A percentile compares a stretch with the other conserved stretches of the same genome.
phyloP scores from a whole-genome alignment of 2,888 invertebrate species.

The Griposia aprilina region DNA sequence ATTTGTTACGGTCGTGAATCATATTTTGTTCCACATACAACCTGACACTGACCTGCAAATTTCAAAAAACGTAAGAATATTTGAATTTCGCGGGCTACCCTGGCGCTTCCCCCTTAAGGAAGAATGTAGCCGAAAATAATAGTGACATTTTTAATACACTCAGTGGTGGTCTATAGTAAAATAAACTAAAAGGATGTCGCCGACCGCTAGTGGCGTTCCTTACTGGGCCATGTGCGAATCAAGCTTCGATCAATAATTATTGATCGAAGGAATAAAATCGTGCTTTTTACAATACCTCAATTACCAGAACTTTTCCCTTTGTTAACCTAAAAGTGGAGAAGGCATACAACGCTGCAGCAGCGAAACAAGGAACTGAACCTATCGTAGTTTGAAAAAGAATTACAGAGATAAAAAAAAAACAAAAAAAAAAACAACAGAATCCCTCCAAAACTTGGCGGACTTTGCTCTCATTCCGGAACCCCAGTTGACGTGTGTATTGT shows the following conservation, averaged over 20 bases:
- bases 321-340: not conserved
- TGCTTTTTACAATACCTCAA: not conserved
- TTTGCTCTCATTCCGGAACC: conserved; percentile 29
- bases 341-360: not conserved
- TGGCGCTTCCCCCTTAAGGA: too few relatives aligned
- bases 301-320: not conserved
- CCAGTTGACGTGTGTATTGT: conserved; percentile 38
- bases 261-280: too few relatives aligned
- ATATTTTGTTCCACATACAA: too few relatives aligned
- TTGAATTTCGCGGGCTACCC: too few relatives aligned
- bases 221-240: too few relatives aligned
- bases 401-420: conserved; percentile 26
- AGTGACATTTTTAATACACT: too few relatives aligned
- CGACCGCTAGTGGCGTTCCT: not conserved
- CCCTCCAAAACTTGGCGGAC: conserved; percentile 13
- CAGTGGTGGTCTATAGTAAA: not conserved
- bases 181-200: not conserved
- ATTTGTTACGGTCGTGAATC: too few relatives aligned
- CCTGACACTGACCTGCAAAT: too few relatives aligned
- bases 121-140: not conserved
- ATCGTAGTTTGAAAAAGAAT: conserved; percentile 1
- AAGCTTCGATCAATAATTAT: too few relatives aligned
- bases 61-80: too few relatives aligned
- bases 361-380: not conserved
- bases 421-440: not conserved